Conservation (phyloP, 2,888 invertebrate species). For the Abrostola triplasia region DNA sequence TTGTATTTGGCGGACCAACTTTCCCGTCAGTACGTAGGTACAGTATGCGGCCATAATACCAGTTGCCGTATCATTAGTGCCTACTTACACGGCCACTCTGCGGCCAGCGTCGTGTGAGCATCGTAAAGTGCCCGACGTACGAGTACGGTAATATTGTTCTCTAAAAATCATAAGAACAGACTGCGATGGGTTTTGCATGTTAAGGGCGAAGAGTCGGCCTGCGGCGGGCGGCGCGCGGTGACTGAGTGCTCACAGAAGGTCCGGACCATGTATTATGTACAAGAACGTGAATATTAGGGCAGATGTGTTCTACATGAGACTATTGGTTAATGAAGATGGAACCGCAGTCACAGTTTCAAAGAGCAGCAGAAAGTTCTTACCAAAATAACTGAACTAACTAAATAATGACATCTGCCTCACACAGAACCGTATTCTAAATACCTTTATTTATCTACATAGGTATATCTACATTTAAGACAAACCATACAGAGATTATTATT, state of each 20-base stretch:
- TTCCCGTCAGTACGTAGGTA: not conserved
- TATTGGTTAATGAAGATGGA: no score
- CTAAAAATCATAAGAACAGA: constrained; percentile 39
- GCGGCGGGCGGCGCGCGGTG: constrained; percentile 16
- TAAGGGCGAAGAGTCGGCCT: constrained; percentile 16
- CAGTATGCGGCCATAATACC: not conserved
- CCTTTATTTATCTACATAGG: no score
- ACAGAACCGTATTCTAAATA: no score
- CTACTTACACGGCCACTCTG: constrained; percentile 12
- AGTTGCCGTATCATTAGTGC: constrained; percentile 8
- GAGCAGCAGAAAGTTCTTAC: no score
- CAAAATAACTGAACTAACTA: no score
- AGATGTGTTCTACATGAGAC: no score
- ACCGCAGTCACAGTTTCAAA: no score
- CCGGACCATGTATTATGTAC: constrained; percentile 3
- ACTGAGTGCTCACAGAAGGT: constrained; percentile 26
- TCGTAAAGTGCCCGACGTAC: constrained; percentile 39
- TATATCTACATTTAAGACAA: no score
- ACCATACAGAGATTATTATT: no score
- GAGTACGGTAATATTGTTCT: constrained; percentile 28
- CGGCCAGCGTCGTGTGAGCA: not conserved
- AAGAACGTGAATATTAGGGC: not conserved
- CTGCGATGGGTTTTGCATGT: constrained; percentile 54
- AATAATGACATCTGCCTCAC: no score
- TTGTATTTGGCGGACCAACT: no score